Conservation (phyloP, 2,113 vertebrate genomes). For the Passer montanus region DNA sequence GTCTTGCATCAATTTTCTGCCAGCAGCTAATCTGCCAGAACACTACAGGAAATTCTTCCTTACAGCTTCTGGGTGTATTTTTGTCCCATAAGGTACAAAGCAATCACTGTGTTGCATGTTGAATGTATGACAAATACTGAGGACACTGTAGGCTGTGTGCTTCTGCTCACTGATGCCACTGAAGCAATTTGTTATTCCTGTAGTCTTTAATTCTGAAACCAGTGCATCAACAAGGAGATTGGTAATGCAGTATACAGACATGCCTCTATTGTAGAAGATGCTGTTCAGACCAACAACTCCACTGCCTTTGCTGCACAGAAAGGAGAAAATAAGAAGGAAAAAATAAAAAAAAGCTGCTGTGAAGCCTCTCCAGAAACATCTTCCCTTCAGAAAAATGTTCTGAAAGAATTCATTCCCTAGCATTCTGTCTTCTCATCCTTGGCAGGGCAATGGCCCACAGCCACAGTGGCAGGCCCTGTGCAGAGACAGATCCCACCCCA, state of each 20-base stretch:
- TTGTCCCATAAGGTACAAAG: not conserved
- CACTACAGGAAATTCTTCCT: not conserved
- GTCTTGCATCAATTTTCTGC: not conserved
- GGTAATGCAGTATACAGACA: not conserved
- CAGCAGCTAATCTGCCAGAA: not conserved
- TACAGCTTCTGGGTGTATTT: not conserved
- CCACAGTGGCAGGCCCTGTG: accelerated
- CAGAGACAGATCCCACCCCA: not conserved
- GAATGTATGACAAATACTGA: not conserved
- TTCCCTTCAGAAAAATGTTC: not conserved
- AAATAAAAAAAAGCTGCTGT: not conserved
- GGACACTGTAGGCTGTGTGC: not conserved
- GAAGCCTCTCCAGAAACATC: not conserved
- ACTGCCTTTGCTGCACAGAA: not conserved
- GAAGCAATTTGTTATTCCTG: not conserved
- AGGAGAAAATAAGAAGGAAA: not conserved
- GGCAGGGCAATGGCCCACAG: accelerated
- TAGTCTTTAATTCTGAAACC: not conserved
- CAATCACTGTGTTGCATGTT: not conserved
- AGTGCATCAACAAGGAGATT: not conserved
- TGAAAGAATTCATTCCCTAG: not conserved
- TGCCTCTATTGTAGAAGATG: not conserved
- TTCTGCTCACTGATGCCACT: not conserved
- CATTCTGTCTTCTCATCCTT: not conserved
- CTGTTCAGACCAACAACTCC: not conserved